Percentiles rank a stretch among this genome's conserved stretches.
Conservation (phyloP, 1,140 invertebrate species). For the Dreissena rostriformis region DNA sequence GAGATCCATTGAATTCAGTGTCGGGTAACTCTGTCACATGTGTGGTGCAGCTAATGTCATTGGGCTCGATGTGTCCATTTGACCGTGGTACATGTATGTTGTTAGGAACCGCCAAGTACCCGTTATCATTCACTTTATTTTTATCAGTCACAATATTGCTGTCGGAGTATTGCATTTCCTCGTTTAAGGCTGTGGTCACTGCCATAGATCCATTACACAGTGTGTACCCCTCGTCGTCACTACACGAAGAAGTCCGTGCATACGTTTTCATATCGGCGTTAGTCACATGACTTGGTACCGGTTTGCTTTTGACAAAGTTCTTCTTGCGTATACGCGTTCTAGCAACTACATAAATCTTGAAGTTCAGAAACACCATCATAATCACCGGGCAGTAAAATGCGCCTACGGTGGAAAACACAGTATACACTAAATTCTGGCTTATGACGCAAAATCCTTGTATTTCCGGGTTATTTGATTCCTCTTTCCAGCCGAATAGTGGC, state of each 20-base stretch:
- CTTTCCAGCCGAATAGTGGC: conserved; percentile 86
- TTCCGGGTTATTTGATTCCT: conserved; percentile 70
- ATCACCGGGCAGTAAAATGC: conserved; percentile 81
- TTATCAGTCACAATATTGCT: conserved; percentile 18
- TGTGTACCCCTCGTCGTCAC: conserved; percentile 74
- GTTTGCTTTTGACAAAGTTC: conserved; percentile 58
- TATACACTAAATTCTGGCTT: conserved; percentile 79
- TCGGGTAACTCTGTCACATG: conserved; percentile 47
- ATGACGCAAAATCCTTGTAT: conserved; percentile 75
- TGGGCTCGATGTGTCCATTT: conserved; percentile 31
- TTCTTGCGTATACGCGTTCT: conserved; percentile 77
- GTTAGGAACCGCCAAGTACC: conserved; percentile 19
- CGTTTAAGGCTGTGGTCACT: conserved; percentile 59
- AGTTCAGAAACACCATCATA: conserved; percentile 80
- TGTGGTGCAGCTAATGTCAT: conserved; percentile 18
- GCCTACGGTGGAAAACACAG: conserved; percentile 80
- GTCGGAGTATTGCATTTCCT: conserved; percentile 55
- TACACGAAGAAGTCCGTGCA: conserved; percentile 67
- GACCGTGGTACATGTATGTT: conserved; percentile 2
- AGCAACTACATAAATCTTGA: conserved; percentile 79
- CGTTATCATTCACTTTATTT: neutral
- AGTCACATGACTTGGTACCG: conserved; percentile 28
- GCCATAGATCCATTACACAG: conserved; percentile 67
- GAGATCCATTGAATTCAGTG: conserved; percentile 23
- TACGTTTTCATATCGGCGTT: conserved; percentile 60